These are phyloP conservation scores for Mycalesis mineus DNA, from an alignment of 2,888 invertebrate genomes.

Conservation along the genomic window DNA sequence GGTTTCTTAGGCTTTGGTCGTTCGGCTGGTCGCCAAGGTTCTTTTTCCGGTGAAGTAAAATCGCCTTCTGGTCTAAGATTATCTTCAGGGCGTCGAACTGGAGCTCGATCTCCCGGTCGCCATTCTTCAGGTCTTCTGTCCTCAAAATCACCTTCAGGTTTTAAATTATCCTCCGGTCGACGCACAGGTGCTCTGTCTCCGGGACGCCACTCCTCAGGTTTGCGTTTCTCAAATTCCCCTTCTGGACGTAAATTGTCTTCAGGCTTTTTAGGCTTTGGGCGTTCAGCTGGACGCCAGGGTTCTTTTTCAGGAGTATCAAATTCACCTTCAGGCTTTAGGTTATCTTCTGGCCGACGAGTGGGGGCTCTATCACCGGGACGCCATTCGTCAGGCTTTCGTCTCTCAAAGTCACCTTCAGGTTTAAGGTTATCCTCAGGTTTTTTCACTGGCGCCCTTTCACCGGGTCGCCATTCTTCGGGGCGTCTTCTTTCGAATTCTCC, in stretches of 20 bases:
- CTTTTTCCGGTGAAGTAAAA: conserved; percentile 75
- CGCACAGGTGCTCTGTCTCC: conserved; percentile 39
- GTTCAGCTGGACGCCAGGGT: conserved; percentile 55
- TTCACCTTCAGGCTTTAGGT: conserved; percentile 72
- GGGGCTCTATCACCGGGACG: conserved; percentile 55
- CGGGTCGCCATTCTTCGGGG: conserved; percentile 69
- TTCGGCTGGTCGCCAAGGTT: conserved; percentile 66
- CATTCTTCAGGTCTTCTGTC: conserved; percentile 53
- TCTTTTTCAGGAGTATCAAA: conserved; percentile 65
- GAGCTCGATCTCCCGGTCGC: conserved; percentile 70
- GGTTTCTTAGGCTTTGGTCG: conserved; percentile 48
- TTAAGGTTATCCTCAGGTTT: conserved; percentile 75
- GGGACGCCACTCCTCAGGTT: conserved; percentile 51
- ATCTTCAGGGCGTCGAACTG: conserved; percentile 60
- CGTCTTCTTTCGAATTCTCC: conserved; percentile 67
- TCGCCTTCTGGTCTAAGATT: conserved; percentile 74
- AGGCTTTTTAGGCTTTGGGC: conserved; percentile 56
- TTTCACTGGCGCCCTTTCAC: conserved; percentile 65
- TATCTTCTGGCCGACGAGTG: conserved; percentile 67
- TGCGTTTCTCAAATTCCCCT: conserved; percentile 54
- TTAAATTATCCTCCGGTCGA: conserved; percentile 45
- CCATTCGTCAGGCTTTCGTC: conserved; percentile 56
- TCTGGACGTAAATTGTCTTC: conserved; percentile 80
- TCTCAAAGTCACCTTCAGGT: conserved; percentile 41
- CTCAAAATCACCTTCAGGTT: conserved; percentile 74